A percentile compares a stretch with the other conserved stretches of the same genome.
Evolutionary conservation across 2,888 invertebrate genomes (phyloP).

Genomic region (Dasypolia templi): DNA sequence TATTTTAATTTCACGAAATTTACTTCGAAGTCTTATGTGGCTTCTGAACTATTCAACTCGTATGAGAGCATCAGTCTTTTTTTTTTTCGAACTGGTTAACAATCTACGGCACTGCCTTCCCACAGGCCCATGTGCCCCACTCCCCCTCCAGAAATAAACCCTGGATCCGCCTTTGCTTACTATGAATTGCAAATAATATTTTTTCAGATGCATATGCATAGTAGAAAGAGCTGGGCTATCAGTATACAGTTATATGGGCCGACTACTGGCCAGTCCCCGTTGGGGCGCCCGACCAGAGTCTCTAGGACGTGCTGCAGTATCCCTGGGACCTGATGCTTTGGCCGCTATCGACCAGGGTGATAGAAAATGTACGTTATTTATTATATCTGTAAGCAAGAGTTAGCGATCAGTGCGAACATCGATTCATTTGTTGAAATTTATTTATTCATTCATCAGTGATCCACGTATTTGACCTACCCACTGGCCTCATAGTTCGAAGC

Average conservation of each 20-base stretch:
- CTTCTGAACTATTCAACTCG: too few species aligned
- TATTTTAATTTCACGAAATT: too few species aligned
- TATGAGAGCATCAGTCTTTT: too few species aligned
- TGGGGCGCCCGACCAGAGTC: slow-evolving; percentile 96
- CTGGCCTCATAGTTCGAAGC: slow-evolving; percentile 91
- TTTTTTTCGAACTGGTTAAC: too few species aligned
- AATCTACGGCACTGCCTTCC: too few species aligned
- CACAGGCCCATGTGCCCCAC: too few species aligned
- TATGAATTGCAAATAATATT: background rate
- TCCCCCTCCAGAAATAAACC: too few species aligned
- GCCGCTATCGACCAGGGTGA: slow-evolving; percentile 96
- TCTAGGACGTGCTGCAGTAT: slow-evolving; percentile 93
- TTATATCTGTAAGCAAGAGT: background rate
- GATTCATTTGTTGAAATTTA: background rate
- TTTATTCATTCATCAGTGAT: slow-evolving; percentile 90
- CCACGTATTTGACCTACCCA: slow-evolving; percentile 95
- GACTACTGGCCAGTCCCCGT: slow-evolving; percentile 95
- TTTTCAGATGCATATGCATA: slow-evolving; percentile 95
- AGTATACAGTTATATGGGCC: slow-evolving; percentile 98
- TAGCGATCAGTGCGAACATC: too few species aligned
- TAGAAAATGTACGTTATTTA: slow-evolving; percentile 92
- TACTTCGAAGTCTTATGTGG: too few species aligned
- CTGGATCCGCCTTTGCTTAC: too few species aligned
- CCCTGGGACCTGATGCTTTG: slow-evolving; percentile 96
- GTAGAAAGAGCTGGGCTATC: slow-evolving; percentile 96